Conservation (phyloP, 2,888 invertebrate genomes). For the Apodemia hepburni region DNA sequence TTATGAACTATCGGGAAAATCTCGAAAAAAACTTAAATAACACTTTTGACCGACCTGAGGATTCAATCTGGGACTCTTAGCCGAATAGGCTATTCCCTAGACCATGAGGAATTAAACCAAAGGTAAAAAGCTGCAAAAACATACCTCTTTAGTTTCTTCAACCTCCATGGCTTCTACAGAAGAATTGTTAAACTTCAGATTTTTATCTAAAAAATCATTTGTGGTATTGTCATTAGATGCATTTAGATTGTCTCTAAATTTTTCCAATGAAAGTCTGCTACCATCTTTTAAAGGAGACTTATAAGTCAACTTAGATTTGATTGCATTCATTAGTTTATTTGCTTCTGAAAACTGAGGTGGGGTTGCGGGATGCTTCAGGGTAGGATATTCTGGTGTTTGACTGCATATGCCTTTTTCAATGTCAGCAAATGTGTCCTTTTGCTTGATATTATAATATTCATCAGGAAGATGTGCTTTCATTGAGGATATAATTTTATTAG, state of each 20-base stretch:
- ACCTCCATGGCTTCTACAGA: constrained; percentile 59
- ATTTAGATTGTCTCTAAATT: constrained; percentile 44
- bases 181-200: neutral
- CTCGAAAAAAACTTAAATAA: no score
- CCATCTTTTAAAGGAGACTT: constrained; percentile 45
- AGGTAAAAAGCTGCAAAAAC: constrained; percentile 17
- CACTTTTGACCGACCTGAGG: no score
- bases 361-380: constrained; percentile 64
- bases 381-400: constrained; percentile 64
- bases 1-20: no score
- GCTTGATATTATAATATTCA: constrained; percentile 55
- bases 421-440: constrained; percentile 66
- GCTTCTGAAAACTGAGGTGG: constrained; percentile 73
- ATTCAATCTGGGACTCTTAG: no score
- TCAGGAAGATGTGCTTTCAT: constrained; percentile 73
- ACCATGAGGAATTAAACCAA: neutral
- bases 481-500: constrained; percentile 68
- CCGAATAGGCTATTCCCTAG: no score
- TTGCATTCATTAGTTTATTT: constrained; percentile 64
- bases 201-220: constrained; percentile 8
- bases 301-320: constrained; percentile 62
- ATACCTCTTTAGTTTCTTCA: constrained; percentile 55
- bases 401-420: constrained; percentile 67
- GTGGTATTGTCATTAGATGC: constrained; percentile 36
- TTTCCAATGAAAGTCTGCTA: constrained; percentile 44